phyloP scores from a whole-genome alignment of 2,113 vertebrate genomes.

The Archocentrus centrarchus region DNA sequence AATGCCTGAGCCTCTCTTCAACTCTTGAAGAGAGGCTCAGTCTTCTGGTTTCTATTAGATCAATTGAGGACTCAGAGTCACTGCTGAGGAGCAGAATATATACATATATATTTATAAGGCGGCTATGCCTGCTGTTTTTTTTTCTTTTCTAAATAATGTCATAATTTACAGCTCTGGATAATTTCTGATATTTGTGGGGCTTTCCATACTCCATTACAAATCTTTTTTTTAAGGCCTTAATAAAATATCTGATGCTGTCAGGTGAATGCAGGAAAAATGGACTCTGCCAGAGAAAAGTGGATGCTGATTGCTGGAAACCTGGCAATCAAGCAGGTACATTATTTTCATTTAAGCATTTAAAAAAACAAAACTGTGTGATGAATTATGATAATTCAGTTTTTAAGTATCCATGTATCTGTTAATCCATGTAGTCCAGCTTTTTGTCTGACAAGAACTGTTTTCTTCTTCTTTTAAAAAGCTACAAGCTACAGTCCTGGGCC shows the following conservation, averaged over 20 bases:
- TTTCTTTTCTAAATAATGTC: too few relatives aligned
- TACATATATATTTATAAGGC: too few relatives aligned
- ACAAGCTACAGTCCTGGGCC: slow-evolving; percentile 92
- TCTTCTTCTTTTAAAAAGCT: slow-evolving; percentile 75
- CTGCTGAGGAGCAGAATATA: too few relatives aligned
- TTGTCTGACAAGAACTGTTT: not conserved
- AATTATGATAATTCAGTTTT: not conserved
- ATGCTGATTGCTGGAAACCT: slow-evolving; percentile 89
- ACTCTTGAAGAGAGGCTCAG: too few relatives aligned
- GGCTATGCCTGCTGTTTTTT: too few relatives aligned
- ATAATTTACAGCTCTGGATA: too few relatives aligned
- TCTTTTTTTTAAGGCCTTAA: too few relatives aligned
- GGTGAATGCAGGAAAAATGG: slow-evolving; percentile 91
- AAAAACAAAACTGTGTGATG: not conserved
- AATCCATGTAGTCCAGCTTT: not conserved
- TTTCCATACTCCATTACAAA: too few relatives aligned
- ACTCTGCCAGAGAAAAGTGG: slow-evolving; percentile 83
- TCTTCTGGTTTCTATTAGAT: too few relatives aligned
- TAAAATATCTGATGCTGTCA: slow-evolving; percentile 55
- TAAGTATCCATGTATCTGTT: not conserved
- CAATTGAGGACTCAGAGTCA: too few relatives aligned
- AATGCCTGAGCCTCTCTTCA: too few relatives aligned
- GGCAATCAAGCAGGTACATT: slow-evolving; percentile 90
- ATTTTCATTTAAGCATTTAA: not conserved
- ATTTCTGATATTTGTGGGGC: too few relatives aligned